These are phyloP conservation scores for Epinotia demarniana DNA, from an alignment of 2,888 invertebrate genomes.

Conservation along the genomic window DNA sequence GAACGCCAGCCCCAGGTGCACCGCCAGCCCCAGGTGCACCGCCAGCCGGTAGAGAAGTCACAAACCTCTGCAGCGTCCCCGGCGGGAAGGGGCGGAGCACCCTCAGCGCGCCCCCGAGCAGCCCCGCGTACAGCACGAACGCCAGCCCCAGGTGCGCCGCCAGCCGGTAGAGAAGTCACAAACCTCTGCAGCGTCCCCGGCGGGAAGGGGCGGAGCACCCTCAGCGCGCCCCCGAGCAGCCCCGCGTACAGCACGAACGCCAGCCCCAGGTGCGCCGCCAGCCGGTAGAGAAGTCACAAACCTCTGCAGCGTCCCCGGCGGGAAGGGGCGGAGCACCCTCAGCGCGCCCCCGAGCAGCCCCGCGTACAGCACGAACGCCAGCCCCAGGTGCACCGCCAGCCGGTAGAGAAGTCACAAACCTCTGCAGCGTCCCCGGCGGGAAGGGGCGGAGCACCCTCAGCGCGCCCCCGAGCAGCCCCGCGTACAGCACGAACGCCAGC, in stretches of 20 bases:
- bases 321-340: constrained; percentile 70
- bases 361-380: constrained; percentile 95
- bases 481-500: too few species aligned
- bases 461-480: too few species aligned
- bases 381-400: constrained; percentile 95
- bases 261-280: constrained; percentile 96
- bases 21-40: too few species aligned
- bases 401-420: constrained; percentile 90
- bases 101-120: constrained; percentile 90
- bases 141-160: constrained; percentile 97
- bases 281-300: constrained; percentile 85
- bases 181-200: constrained; percentile 49
- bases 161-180: constrained; percentile 72
- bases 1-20: constrained; percentile 96
- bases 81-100: constrained; percentile 82
- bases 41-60: constrained; percentile 72
- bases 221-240: constrained; percentile 91
- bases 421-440: too few species aligned
- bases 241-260: constrained; percentile 96
- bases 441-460: too few species aligned
- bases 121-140: constrained; percentile 94
- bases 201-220: constrained; percentile 72
- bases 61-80: constrained; percentile 96
- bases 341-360: constrained; percentile 92
- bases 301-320: constrained; percentile 53